phyloP scores from a whole-genome alignment of 1,140 invertebrate species.

The Drosophila pseudoobscura region DNA sequence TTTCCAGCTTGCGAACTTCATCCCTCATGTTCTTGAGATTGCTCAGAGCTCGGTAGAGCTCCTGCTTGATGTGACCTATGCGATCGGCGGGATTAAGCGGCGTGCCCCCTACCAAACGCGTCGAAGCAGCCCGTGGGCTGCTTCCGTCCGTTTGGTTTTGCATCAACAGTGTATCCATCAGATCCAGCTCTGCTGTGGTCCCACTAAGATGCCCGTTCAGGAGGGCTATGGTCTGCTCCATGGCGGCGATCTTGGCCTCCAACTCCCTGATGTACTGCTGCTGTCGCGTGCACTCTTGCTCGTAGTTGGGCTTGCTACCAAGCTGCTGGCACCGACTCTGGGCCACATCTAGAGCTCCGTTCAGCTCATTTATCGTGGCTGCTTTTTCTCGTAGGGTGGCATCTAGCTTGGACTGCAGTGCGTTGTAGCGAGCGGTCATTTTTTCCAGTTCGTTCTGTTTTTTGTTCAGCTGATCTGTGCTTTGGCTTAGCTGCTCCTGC shows the following conservation, averaged over 20 bases:
- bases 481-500: constrained; percentile 67
- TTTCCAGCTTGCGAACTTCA: constrained; percentile 70
- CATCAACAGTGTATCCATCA: constrained; percentile 75
- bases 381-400: constrained; percentile 85
- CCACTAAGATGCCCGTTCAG: constrained; percentile 61
- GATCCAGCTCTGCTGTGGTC: constrained; percentile 71
- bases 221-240: constrained; percentile 65
- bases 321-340: constrained; percentile 76
- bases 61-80: constrained; percentile 71
- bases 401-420: constrained; percentile 84
- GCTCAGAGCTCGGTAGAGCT: constrained; percentile 63
- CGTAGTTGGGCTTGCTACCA: constrained; percentile 41
- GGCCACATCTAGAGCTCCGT: constrained; percentile 84
- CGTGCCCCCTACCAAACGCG: constrained; percentile 63
- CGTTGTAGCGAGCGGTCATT: constrained; percentile 84
- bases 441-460: constrained; percentile 85
- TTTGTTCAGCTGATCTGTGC: constrained; percentile 68
- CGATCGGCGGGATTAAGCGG: constrained; percentile 64
- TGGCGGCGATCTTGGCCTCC: constrained; percentile 60
- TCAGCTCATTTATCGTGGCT: constrained; percentile 84
- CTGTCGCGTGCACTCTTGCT: constrained; percentile 53
- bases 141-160: constrained; percentile 70
- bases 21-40: constrained; percentile 75
- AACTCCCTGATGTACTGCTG: constrained; percentile 59
- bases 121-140: constrained; percentile 44